Base-by-base conservation (phyloP, 2,888 invertebrate species). In the Crematogaster levior region DNA sequence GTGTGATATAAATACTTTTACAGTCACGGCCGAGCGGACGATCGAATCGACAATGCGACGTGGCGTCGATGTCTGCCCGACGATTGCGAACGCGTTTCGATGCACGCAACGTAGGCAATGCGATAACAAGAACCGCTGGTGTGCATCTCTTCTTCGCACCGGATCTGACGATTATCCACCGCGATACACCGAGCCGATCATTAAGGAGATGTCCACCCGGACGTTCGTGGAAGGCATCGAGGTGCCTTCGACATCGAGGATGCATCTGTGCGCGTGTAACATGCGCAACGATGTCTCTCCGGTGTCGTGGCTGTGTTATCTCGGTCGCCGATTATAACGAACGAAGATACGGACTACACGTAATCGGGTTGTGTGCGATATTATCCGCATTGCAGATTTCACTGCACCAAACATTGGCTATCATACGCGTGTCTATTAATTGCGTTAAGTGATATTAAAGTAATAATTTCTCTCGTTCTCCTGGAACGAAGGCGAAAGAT, bases 81-180 rank as follows among this genome's bases (percentile, higher is more conserved):
- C 34, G 60, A 24, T 46, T 6, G 56, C 30, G 12, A 30, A 66
- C 53, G 53, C 56, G 53, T 66, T 30, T 7, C 77, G 77, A 56
- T 53, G 63, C 43, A 30, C 60, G 75, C 65, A 68, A 79, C 58
- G 48, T 34, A 79, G 56, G 81, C 80, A 73, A 24, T 7, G 81
- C 81, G 89, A 89, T 89, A 89, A 89, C 85, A 83, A 89, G 86
- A 87, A 37, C 48, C 70, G 58, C 66, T 21, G n/a, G n/a, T n/a
- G 75, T 68, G 84, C 84, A 65, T 85, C 88, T 84, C 83, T 86
- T 84, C 83, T 73, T 58, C 65, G 65, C 70, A 91, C 92, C 92
- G 93, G 93, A 93, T 92, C 92, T 90, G 91, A 92, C 91, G 91
- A 92, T 93, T 93, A 92, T 93, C 91, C 91, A 83, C 80, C 88